Conservation (phyloP, 2,113 vertebrate genomes). For the Caracal caracal region DNA sequence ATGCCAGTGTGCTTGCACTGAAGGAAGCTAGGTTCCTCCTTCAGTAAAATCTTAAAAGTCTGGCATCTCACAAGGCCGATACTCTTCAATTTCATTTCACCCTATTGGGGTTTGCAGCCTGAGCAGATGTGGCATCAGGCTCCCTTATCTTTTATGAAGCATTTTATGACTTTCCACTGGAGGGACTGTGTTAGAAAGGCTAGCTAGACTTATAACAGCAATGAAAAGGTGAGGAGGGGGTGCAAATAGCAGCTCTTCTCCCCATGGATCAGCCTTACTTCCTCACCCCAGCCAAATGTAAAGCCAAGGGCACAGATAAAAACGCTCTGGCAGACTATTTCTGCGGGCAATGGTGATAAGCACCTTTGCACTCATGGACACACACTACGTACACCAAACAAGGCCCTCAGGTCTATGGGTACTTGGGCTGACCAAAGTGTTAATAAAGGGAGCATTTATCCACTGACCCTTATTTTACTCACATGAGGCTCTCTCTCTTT, state of each 20-base stretch:
- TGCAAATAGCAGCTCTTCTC: not conserved
- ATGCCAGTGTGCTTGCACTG: not conserved
- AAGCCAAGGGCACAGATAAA: not conserved
- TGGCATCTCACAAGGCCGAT: not conserved
- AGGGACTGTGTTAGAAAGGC: not conserved
- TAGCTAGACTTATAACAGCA: not conserved
- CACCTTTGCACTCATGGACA: not conserved
- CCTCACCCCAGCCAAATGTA: not conserved
- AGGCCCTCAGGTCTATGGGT: not conserved
- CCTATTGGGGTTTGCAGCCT: not conserved
- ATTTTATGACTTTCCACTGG: constrained; percentile 20
- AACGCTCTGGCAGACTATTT: not conserved
- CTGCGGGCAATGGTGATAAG: not conserved
- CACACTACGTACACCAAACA: not conserved
- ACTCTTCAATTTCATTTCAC: constrained; percentile 2
- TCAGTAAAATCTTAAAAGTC: not conserved
- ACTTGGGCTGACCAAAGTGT: not conserved
- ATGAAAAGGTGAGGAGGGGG: not conserved
- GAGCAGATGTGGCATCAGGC: not conserved
- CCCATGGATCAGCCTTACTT: not conserved
- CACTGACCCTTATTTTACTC: not conserved
- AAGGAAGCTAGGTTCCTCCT: not conserved
- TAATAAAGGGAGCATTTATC: not conserved
- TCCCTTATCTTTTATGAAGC: constrained; percentile 7
- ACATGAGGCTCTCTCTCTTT: not conserved